Evolutionary conservation across 1,140 invertebrate genomes (phyloP), one percentile per base, ranked within the genome.

Genomic region (Meloidogyne hapla): DNA sequence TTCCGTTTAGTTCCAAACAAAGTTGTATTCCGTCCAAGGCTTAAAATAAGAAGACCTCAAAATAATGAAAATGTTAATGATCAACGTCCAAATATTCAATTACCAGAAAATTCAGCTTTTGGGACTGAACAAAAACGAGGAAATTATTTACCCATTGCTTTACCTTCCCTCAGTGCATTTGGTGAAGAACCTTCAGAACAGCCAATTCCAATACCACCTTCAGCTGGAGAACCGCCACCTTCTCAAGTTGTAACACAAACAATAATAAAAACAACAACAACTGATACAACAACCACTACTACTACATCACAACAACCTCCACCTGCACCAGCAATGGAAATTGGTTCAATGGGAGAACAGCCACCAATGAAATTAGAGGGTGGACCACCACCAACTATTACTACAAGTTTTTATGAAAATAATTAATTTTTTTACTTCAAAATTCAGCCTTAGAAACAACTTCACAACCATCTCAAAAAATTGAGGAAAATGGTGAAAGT

Each of bases 1-100:
- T 82, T 82, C 63, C 80, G 79, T 28, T 66, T 82, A 15, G 74
- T 75, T n/a, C 76, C 76, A 13, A 83, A 80, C 48, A 80, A 79
- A 77, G 64, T 82, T 40, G 68, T 64, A 45, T 82, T 74, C 42
- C 66, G 80, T 21, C 80, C 80, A 21, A 63, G 80, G 18, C 64
- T 82, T 23, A 79, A 72, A 48, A 82, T 82, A 28, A 64, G 80
- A 21, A 48, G 72, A 66, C 80, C 82, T 5, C 78, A 83, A 80
- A 76, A 69, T 21, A 9, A 45, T 45, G 10, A 21, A 21, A 23
- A 28, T 12, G 40, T 61, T n/a, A 21, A 28, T 18, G 40, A 23
- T 28, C 21, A 56, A 69, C 15, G 25, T 26, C 40, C 48, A 33
- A 64, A 62, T 38, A 25, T 38, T 72, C 67, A 69, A 61, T 33